phyloP scores from a whole-genome alignment of 1,140 invertebrate genomes.

The Neotoxoptera formosana region DNA sequence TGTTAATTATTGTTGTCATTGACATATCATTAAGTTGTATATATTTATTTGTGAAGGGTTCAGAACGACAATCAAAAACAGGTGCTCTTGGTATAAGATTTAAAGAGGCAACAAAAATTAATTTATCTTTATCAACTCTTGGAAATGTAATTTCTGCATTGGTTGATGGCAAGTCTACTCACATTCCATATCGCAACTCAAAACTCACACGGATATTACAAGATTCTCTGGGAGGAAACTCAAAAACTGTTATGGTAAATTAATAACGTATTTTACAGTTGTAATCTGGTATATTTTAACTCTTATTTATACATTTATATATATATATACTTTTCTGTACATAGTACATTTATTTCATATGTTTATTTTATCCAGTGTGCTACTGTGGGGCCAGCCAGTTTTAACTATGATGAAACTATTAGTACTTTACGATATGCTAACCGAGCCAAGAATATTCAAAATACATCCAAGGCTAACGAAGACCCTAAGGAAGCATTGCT shows the following conservation, averaged over 20 bases:
- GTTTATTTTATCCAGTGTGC: conserved; percentile 73
- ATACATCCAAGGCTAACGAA: conserved; percentile 95
- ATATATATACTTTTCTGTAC: not conserved
- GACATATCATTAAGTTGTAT: not conserved
- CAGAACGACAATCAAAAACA: conserved; percentile 91
- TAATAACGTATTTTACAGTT: conserved; percentile 37
- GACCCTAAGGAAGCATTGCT: conserved; percentile 97
- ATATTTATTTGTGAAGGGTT: conserved; percentile 68
- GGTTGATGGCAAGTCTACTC: conserved; percentile 91
- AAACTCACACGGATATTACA: conserved; percentile 92
- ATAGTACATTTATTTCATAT: not conserved
- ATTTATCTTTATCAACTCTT: conserved; percentile 90
- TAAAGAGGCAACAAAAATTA: conserved; percentile 95
- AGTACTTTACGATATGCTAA: conserved; percentile 97
- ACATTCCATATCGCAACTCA: conserved; percentile 94
- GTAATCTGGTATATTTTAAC: not conserved
- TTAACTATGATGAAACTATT: conserved; percentile 97
- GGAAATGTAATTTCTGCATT: conserved; percentile 96
- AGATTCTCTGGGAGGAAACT: conserved; percentile 95
- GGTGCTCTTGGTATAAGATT: conserved; percentile 87
- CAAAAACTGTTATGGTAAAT: conserved; percentile 92
- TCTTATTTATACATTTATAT: too few species aligned
- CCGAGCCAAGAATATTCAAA: conserved; percentile 97
- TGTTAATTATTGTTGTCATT: not conserved
- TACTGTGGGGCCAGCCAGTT: conserved; percentile 93